phyloP scores from a whole-genome alignment of 2,113 vertebrate species.

The Speoplatyrhinus poulsoni region DNA sequence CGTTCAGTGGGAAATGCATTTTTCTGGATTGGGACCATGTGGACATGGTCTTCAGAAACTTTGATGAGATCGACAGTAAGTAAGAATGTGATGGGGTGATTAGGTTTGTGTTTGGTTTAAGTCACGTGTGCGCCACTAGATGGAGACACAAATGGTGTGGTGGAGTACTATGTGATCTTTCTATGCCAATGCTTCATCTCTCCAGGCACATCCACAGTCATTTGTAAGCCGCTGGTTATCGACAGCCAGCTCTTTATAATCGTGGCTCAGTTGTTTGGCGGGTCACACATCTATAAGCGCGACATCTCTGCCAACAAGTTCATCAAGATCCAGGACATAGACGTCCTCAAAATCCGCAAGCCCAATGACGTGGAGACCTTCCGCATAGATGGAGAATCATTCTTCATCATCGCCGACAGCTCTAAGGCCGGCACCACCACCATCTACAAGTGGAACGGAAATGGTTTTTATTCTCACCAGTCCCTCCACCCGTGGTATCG shows the following conservation, averaged over 20 bases:
- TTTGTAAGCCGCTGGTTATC: constrained; percentile 97
- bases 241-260: constrained; percentile 94
- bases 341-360: constrained; percentile 96
- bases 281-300: constrained; percentile 97
- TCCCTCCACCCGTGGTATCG: constrained; percentile 96
- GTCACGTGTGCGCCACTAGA: constrained; percentile 9
- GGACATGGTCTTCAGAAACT: constrained; percentile 96
- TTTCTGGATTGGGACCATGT: constrained; percentile 99
- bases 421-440: constrained; percentile 98
- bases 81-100: neutral
- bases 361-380: constrained; percentile 98
- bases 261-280: constrained; percentile 95
- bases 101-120: neutral
- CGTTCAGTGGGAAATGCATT: constrained; percentile 95
- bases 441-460: constrained; percentile 98
- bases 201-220: constrained; percentile 93
- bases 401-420: constrained; percentile 95
- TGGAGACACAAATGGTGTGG: constrained; percentile 14
- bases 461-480: constrained; percentile 98
- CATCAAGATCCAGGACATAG: constrained; percentile 99
- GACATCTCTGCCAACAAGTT: constrained; percentile 96
- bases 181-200: constrained; percentile 9
- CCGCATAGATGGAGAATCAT: constrained; percentile 90
- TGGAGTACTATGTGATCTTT: neutral
- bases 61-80: constrained; percentile 95